A percentile compares a stretch with the other conserved stretches of the same genome.
Evolutionary conservation across 2,113 vertebrate species (phyloP).

Genomic region (Carassius carassius): DNA sequence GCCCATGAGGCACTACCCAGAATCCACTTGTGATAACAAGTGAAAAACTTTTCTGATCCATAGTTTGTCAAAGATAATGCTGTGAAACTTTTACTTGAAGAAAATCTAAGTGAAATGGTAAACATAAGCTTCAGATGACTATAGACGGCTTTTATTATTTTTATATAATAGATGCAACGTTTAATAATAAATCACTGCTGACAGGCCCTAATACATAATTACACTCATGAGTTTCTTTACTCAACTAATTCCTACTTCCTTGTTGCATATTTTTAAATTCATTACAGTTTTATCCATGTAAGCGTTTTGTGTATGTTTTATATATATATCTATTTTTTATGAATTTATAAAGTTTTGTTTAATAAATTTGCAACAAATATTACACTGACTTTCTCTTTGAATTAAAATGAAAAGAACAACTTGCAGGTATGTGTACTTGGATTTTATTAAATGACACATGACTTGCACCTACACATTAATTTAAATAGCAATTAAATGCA

Average conservation of each 20-base stretch:
- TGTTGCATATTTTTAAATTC: background rate
- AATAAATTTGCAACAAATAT: background rate
- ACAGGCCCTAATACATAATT: background rate
- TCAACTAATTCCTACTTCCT: background rate
- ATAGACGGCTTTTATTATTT: background rate
- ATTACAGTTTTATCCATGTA: background rate
- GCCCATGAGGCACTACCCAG: conserved; percentile 67
- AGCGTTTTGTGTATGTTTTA: conserved; percentile 3
- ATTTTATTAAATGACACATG: background rate
- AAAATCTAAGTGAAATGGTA: background rate
- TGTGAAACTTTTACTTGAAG: background rate
- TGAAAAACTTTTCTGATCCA: background rate
- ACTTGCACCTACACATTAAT: background rate
- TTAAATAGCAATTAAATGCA: background rate
- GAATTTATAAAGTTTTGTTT: background rate
- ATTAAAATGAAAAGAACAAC: background rate
- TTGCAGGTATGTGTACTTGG: background rate
- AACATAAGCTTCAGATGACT: conserved; percentile 3
- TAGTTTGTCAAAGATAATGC: background rate
- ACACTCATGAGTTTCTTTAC: background rate
- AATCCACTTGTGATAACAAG: conserved; percentile 60
- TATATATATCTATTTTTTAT: background rate
- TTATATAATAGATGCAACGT: background rate
- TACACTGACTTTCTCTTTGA: background rate
- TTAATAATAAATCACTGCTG: background rate